Percentiles rank a stretch among this genome's conserved stretches.
These are phyloP conservation scores for Chrysemys picta DNA, from an alignment of 2,113 vertebrate genomes.

Conservation along the genomic window DNA sequence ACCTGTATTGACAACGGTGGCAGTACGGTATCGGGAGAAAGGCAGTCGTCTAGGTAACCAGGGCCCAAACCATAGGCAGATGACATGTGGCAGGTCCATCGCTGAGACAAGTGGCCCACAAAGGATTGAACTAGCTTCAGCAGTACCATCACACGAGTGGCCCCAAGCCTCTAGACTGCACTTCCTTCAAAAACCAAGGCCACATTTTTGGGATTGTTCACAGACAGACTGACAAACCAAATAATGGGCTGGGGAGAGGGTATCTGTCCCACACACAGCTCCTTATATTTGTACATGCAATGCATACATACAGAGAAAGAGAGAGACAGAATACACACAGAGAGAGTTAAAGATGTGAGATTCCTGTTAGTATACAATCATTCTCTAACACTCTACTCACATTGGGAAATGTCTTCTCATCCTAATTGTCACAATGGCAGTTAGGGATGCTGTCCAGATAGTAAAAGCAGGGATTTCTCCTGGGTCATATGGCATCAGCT, in stretches of 20 bases:
- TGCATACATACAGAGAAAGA: rapidly evolving
- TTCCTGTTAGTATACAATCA: not conserved
- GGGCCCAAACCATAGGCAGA: not conserved
- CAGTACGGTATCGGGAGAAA: not conserved
- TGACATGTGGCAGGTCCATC: no score
- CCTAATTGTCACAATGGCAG: not conserved
- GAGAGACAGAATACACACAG: not conserved
- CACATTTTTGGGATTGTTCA: not conserved
- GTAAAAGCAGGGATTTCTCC: constrained; percentile 46
- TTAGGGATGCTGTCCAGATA: constrained; percentile 1
- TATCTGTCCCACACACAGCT: rapidly evolving
- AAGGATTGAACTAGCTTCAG: not conserved
- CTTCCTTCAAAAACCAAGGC: not conserved
- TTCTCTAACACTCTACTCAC: not conserved
- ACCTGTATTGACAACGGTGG: rapidly evolving
- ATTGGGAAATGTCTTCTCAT: not conserved
- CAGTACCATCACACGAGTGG: not conserved
- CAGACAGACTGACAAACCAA: not conserved
- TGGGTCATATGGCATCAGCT: not conserved
- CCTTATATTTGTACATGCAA: rapidly evolving
- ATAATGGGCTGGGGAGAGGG: rapidly evolving
- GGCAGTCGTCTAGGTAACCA: not conserved
- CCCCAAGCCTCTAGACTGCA: not conserved
- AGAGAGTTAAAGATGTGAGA: not conserved
- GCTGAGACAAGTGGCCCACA: not conserved